Evolutionary conservation across 2,888 invertebrate genomes (phyloP), one percentile per base, ranked within the genome.

Genomic region (Heterodera filipjevi): DNA sequence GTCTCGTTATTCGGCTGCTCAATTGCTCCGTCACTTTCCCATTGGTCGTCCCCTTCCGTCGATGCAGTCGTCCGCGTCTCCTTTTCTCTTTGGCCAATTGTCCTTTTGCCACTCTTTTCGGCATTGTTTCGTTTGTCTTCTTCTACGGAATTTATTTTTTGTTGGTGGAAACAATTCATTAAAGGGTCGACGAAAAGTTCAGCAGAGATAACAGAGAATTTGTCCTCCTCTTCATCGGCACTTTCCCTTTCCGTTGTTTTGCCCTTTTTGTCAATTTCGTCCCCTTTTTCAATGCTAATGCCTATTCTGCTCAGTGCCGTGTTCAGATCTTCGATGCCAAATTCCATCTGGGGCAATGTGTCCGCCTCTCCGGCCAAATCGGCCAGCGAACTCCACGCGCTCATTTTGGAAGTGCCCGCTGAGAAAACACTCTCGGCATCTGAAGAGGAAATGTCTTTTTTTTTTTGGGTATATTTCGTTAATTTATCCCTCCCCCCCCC

Each of bases 361-460:
- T 68, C 68, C 68, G 33, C 3, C 6, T 59, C 59, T n/a, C 10
- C 59, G 27, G 0, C 33, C 35, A 75, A 64, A 33, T 78, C 78
- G n/a, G 53, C 68, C 76, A 78, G 30, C 27, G 78, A 78, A 44
- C 68, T 78, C 78, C 78, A 78, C 27, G 76, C 66, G 64, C 78
- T 78, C 44, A 68, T 66, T 33, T 44, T 44, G 30, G 75, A 66
- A 32, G 44, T 66, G 10, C 75, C 44, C 19, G 66, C 16, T 22
- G 78, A 73, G 32, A 78, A 49, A 16, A 74, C 74, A 64, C 78
- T 78, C 44, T 76, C 76, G 19, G 75, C 59, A 30, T 75, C 33
- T n/a, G 8, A 30, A 64, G 30, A 39, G 39, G 14, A 32, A 19
- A n/a, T 53, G 5, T 12, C 8, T 64, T 64, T 27, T 27, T 27